Conservation (phyloP, 2,113 vertebrate species). For the Pica pica region DNA sequence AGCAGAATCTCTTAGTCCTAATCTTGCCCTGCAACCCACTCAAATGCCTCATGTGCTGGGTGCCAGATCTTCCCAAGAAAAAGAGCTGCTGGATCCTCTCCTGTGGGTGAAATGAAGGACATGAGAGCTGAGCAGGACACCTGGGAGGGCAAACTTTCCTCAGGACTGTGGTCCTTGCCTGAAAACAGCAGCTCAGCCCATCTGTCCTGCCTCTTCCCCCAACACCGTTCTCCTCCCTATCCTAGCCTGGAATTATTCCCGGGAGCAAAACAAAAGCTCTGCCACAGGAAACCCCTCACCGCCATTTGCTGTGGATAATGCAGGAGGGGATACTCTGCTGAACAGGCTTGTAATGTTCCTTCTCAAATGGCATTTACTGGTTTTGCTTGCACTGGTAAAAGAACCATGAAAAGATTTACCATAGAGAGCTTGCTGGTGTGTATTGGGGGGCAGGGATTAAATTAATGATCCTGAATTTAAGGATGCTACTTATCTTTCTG, state of each 20-base stretch:
- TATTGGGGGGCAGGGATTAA: background rate
- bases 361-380: background rate
- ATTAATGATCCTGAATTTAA: constrained; percentile 42
- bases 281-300: background rate
- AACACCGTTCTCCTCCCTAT: fast-evolving
- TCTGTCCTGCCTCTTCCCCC: background rate
- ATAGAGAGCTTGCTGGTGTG: background rate
- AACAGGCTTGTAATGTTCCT: background rate
- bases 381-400: background rate
- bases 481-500: constrained; percentile 33
- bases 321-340: background rate
- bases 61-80: background rate
- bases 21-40: background rate
- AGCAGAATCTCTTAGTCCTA: background rate
- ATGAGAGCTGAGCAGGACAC: no score
- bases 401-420: background rate
- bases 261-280: background rate
- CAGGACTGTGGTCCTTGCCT: background rate
- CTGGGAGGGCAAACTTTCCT: background rate
- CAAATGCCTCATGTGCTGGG: background rate
- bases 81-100: background rate
- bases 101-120: background rate
- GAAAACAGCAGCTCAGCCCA: background rate
- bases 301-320: background rate
- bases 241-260: background rate